These are phyloP conservation scores for Pocillopora grandis DNA, from an alignment of 92 coral and sea anemone genomes.

Conservation along the genomic window DNA sequence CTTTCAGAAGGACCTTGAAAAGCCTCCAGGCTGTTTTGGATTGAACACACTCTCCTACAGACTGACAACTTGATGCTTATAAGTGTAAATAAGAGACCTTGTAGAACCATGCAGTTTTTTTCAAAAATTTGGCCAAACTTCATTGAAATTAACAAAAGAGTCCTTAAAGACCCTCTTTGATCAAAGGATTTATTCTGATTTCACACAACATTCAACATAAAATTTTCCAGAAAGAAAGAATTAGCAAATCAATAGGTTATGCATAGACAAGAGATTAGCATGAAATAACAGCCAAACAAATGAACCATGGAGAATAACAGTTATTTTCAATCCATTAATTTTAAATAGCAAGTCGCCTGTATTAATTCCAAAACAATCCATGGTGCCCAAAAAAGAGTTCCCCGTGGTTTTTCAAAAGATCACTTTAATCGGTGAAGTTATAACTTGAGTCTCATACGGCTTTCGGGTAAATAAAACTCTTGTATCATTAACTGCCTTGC, in stretches of 20 bases:
- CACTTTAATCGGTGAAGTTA: not conserved
- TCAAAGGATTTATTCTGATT: not conserved
- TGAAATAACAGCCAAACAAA: not conserved
- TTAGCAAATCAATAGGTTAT: not conserved
- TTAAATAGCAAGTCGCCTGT: not conserved
- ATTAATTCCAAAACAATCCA: not conserved
- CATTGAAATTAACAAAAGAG: not conserved
- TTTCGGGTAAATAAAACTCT: not conserved
- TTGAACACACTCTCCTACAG: too few species aligned
- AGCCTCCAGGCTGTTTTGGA: too few species aligned
- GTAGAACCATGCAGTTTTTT: too few species aligned
- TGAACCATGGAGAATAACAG: constrained; percentile 19
- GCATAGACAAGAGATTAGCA: not conserved
- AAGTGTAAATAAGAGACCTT: too few species aligned
- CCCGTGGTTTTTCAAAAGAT: constrained; percentile 1
- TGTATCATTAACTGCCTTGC: not conserved
- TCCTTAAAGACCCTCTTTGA: not conserved
- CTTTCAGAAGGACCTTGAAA: too few species aligned
- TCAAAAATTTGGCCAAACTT: too few species aligned
- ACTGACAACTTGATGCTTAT: too few species aligned
- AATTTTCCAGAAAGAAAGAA: constrained; percentile 2
- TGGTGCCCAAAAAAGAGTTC: not conserved
- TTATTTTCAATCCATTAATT: not conserved
- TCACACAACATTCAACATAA: not conserved
- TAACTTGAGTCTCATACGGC: not conserved